Conservation (phyloP, 2,797 vertebrate species). For the Danio choprae region DNA sequence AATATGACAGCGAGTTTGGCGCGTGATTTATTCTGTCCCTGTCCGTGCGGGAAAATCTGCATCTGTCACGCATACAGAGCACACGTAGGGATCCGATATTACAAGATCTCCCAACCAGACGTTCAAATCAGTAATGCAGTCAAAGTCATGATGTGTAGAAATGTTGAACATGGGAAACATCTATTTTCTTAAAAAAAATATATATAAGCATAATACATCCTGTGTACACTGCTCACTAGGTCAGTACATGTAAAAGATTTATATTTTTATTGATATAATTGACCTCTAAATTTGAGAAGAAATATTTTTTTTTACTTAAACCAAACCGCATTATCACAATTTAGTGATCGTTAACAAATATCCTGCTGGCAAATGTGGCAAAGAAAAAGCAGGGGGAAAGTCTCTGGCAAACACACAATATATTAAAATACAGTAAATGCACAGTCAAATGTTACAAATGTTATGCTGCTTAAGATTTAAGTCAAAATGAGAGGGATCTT, state of each 20-base stretch:
- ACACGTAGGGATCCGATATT: conserved; percentile 61
- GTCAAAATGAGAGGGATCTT: background rate
- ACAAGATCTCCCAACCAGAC: conserved; percentile 60
- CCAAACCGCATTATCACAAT: too few species aligned
- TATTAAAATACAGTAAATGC: background rate
- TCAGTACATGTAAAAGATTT: background rate
- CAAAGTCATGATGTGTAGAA: background rate
- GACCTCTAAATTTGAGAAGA: background rate
- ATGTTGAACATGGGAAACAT: background rate
- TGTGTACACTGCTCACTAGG: background rate
- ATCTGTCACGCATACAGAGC: conserved; percentile 83
- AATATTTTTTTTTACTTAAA: too few species aligned
- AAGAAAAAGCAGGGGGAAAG: background rate
- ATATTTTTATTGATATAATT: background rate
- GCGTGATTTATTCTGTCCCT: conserved; percentile 88
- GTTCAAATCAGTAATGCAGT: background rate
- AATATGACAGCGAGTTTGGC: conserved; percentile 82
- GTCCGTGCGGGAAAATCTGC: conserved; percentile 84
- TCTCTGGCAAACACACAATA: background rate
- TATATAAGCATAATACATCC: background rate
- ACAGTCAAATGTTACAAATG: too few species aligned
- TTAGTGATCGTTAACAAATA: background rate
- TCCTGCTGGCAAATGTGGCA: background rate
- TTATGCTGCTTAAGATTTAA: background rate
- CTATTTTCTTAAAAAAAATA: conserved; percentile 10